Percentiles rank a stretch among this genome's conserved stretches.
These are phyloP conservation scores for Drosophila subobscura DNA, from an alignment of 1,140 invertebrate genomes.

Conservation along the genomic window DNA sequence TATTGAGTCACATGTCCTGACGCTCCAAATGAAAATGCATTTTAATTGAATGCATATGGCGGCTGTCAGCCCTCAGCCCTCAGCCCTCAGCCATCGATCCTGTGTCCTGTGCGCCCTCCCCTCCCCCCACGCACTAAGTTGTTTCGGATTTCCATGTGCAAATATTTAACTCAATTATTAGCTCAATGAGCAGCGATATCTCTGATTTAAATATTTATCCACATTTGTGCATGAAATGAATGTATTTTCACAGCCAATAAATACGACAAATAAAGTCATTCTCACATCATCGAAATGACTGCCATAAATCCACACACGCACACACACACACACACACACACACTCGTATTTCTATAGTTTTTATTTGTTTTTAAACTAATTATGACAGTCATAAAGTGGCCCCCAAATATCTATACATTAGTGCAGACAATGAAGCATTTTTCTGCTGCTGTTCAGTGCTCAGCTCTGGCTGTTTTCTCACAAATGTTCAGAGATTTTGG, in stretches of 20 bases:
- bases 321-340: background rate
- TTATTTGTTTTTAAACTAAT: conserved; percentile 36
- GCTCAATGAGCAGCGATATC: conserved; percentile 43
- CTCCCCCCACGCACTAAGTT: background rate
- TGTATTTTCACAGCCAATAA: conserved; percentile 4
- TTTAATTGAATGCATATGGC: conserved; percentile 19
- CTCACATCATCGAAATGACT: conserved; percentile 8
- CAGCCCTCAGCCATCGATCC: too few relatives aligned
- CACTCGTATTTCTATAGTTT: background rate
- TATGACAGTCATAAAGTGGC: conserved; percentile 21
- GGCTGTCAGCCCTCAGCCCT: too few relatives aligned
- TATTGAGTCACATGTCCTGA: conserved; percentile 30
- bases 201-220: conserved; percentile 37
- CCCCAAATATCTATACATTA: too few relatives aligned
- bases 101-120: too few relatives aligned
- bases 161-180: conserved; percentile 50
- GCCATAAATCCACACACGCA: background rate
- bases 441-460: too few relatives aligned
- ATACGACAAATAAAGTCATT: conserved; percentile 13
- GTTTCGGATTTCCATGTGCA: conserved; percentile 41
- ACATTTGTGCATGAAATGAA: background rate
- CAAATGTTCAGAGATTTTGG: too few relatives aligned
- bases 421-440: too few relatives aligned
- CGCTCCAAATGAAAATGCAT: conserved; percentile 38
- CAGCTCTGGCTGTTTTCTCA: too few relatives aligned